Percentiles rank a stretch among this genome's conserved stretches.
Evolutionary conservation across 1,140 invertebrate species (phyloP).

Genomic region (fruit fly (Drosophila melanogaster)): DNA sequence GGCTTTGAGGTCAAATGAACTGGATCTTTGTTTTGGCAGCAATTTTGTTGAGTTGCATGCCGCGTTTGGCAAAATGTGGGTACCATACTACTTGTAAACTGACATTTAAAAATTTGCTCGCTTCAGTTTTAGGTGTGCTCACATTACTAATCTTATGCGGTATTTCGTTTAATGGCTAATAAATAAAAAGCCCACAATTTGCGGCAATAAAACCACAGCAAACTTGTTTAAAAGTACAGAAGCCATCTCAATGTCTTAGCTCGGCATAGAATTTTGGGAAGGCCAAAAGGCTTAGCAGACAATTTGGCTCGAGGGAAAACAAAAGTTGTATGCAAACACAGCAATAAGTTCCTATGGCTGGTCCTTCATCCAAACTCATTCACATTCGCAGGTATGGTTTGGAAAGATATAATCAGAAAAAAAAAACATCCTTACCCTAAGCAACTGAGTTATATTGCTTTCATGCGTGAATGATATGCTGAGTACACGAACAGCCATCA

Average conservation of each 20-base stretch:
- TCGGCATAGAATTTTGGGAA: neutral
- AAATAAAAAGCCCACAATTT: constrained; percentile 69
- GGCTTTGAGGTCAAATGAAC: neutral
- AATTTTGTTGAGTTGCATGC: neutral
- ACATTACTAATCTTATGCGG: neutral
- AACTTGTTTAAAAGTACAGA: constrained; percentile 54
- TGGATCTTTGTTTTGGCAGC: neutral
- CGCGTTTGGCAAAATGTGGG: neutral
- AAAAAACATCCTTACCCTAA: constrained; percentile 13
- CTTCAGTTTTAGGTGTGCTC: neutral
- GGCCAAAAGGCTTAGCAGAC: constrained; percentile 32
- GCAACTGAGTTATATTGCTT: constrained; percentile 21
- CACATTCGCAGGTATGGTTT: constrained; percentile 26
- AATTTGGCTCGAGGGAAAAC: constrained; percentile 31
- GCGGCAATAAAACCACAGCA: constrained; percentile 68
- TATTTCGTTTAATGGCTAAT: constrained; percentile 9
- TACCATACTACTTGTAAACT: neutral
- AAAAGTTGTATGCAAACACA: constrained; percentile 74
- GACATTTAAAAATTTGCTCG: neutral
- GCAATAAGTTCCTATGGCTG: constrained; percentile 56
- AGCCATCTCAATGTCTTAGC: constrained; percentile 1
- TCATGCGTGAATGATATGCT: constrained; percentile 59
- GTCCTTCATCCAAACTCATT: constrained; percentile 23
- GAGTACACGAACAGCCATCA: constrained; percentile 34
- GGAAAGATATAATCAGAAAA: constrained; percentile 7